Percentiles rank a stretch among this genome's conserved stretches.
These are phyloP conservation scores for Sphaerophoria rueppellii DNA, from an alignment of 2,888 invertebrate genomes.

Conservation along the genomic window DNA sequence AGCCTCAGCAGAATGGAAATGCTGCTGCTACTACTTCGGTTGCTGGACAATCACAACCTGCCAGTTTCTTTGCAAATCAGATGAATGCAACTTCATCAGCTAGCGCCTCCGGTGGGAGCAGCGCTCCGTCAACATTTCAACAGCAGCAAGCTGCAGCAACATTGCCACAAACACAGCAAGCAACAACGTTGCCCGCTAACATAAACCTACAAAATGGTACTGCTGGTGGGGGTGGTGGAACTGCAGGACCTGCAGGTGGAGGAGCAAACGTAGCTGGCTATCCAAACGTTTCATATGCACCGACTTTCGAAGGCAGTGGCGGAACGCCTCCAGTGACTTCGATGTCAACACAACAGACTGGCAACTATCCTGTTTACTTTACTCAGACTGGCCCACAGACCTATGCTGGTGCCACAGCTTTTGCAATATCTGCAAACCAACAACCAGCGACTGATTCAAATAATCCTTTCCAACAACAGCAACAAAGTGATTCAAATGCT, in stretches of 20 bases:
- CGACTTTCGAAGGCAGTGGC: constrained; percentile 28
- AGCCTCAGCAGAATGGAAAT: constrained; percentile 43
- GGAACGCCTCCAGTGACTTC: constrained; percentile 52
- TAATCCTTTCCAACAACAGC: constrained; percentile 51
- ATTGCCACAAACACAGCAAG: constrained; percentile 64
- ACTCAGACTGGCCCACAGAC: constrained; percentile 77
- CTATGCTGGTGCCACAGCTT: constrained; percentile 76
- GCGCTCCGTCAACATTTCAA: constrained; percentile 82
- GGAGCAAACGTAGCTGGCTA: constrained; percentile 47
- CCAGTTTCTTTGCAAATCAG: constrained; percentile 50
- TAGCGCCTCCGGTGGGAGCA: constrained; percentile 44
- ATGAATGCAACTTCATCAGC: constrained; percentile 57
- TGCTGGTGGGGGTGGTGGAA: too few relatives aligned
- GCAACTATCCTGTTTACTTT: constrained; percentile 61
- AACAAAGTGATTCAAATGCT: constrained; percentile 64
- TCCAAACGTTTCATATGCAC: constrained; percentile 28
- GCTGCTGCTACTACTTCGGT: constrained; percentile 34
- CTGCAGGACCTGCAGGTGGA: constrained; percentile 29
- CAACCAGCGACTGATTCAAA: constrained; percentile 49
- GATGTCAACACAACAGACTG: constrained; percentile 60
- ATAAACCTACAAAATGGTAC: constrained; percentile 77
- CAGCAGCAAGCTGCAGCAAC: constrained; percentile 75
- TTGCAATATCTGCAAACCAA: constrained; percentile 55
- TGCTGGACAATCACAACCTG: constrained; percentile 66
- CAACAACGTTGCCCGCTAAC: constrained; percentile 77